Base-by-base conservation (phyloP, 2,888 invertebrate genomes). In the Trichogramma dendrolimi region DNA sequence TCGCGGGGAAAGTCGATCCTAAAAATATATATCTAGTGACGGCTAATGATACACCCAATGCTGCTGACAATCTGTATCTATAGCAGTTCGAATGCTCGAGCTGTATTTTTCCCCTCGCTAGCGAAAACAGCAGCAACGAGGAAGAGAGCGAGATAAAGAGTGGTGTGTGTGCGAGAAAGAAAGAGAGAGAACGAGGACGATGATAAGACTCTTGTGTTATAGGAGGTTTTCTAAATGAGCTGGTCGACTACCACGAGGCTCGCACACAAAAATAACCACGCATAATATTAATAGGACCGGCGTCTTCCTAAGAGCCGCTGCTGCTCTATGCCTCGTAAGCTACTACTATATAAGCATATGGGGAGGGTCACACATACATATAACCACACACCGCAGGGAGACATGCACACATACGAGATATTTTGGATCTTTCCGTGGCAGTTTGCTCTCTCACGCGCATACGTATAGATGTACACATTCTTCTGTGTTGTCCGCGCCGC, bases 231-330 rank as follows among this genome's bases (percentile, higher is more conserved):
- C 47, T 27, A 27, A 27, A 27, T 27, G 27, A 27, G 27, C 27
- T 2, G 27, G 27, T 27, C 27, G 27, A 27, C 27, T 27, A 27
- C 27, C 27, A 27, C 27, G 27, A 27, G 27, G 27, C 27, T 27
- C 27, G 5, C 47, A 74, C 71, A 69, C 73, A 70, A 75, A 72
- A 75, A 77, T 73, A 74, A 69, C 71, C 68, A 65, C 55, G 61
- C 52, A 27, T 27, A 71, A 72, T 73, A 76, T 75, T 75, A 75
- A 74, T 76, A 76, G 75, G 39, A 42, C n/a, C 53, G 38, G 51
- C 41, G 42, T 27, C 27, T 27, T n/a, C 3, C 27, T 27, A 27
- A 27, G 27, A 27, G 27, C 27, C 27, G 27, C 27, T 27, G 27
- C 27, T 27, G 27, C 27, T 27, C 27, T 27, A 27, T 27, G 27